phyloP scores from a whole-genome alignment of 2,797 vertebrate species.

The Sebastes aleutianus region DNA sequence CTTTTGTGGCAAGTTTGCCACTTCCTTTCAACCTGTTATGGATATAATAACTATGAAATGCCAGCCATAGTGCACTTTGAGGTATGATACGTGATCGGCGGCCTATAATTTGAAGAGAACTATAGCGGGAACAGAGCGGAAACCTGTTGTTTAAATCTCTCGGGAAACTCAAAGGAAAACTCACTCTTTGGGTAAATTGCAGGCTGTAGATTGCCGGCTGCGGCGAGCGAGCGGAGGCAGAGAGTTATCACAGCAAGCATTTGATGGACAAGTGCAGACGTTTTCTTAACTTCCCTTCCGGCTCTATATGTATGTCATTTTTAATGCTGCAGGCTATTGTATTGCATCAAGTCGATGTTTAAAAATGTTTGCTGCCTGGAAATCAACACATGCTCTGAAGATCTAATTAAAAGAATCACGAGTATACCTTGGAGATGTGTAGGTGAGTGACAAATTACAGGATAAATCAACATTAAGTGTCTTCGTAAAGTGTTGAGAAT shows the following conservation, averaged over 20 bases:
- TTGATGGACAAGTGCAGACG: background rate
- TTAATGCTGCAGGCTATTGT: background rate
- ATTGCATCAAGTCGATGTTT: background rate
- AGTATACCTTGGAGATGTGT: background rate
- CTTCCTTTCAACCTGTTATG: background rate
- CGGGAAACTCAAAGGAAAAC: background rate
- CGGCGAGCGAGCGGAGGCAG: background rate
- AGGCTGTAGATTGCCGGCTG: slow-evolving; percentile 34
- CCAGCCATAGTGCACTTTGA: background rate
- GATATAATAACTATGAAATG: slow-evolving; percentile 13
- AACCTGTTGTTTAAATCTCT: slow-evolving; percentile 37
- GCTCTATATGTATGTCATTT: background rate
- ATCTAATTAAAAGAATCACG: background rate
- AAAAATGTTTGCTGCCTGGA: background rate
- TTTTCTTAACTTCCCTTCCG: background rate
- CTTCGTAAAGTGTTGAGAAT: background rate
- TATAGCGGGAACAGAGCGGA: background rate
- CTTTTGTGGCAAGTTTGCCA: background rate
- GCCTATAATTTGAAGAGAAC: slow-evolving; percentile 25
- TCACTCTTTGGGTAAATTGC: slow-evolving; percentile 31
- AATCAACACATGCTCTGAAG: background rate
- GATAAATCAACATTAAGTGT: background rate
- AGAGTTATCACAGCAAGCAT: slow-evolving; percentile 11
- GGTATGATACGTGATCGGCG: background rate
- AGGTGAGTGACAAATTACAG: background rate